Conservation (phyloP, 1,140 invertebrate genomes). For the Trachymyrmex septentrionalis region DNA sequence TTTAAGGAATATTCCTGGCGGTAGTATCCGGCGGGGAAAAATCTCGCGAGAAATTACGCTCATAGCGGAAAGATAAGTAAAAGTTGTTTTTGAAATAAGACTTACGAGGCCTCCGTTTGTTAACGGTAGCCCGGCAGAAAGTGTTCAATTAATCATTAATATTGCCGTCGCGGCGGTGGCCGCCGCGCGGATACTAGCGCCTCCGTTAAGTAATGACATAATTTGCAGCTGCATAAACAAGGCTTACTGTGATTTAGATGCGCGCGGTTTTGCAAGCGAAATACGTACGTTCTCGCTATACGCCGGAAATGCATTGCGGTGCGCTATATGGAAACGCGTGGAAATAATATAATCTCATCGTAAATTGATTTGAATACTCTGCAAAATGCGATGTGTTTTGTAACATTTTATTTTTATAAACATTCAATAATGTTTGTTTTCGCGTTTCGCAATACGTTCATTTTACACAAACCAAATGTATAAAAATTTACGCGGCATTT, state of each 20-base stretch:
- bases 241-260: conserved; percentile 80
- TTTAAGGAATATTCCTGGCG: conserved; percentile 34
- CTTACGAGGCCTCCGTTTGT: conserved; percentile 12
- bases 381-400: not conserved
- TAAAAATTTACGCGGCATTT: conserved; percentile 10
- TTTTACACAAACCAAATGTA: not conserved
- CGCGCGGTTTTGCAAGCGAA: conserved; percentile 73
- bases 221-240: conserved; percentile 82
- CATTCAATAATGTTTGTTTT: not conserved
- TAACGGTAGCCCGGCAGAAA: conserved; percentile 24
- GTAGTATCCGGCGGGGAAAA: not conserved
- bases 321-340: conserved; percentile 1
- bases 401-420: not conserved
- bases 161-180: conserved; percentile 26
- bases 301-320: conserved; percentile 27
- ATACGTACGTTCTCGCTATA: conserved; percentile 33
- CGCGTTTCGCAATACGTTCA: not conserved
- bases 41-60: conserved; percentile 45
- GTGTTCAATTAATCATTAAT: conserved; percentile 70
- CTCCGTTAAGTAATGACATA: conserved; percentile 81
- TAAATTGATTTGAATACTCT: conserved; percentile 38
- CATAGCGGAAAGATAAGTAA: conserved; percentile 45
- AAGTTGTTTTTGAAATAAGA: conserved; percentile 41
- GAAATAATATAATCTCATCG: conserved; percentile 34
- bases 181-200: not conserved